phyloP scores from a whole-genome alignment of 2,888 invertebrate genomes.

The Rhingia rostrata region DNA sequence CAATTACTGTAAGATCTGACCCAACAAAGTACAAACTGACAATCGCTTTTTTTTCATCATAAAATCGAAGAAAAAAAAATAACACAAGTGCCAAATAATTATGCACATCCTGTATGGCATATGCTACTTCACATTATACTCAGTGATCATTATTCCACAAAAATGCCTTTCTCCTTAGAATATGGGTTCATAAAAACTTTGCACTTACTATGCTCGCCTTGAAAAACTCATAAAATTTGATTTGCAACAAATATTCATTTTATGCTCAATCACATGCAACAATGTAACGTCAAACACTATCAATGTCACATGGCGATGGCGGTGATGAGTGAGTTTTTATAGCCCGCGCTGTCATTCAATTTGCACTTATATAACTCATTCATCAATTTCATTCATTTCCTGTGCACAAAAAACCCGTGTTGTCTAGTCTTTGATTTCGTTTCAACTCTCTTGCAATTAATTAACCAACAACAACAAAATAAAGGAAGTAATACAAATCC shows the following conservation, averaged over 20 bases:
- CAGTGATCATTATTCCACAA: constrained; percentile 13
- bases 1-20: constrained; percentile 44
- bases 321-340: constrained; percentile 40
- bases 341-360: constrained; percentile 41
- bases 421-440: constrained; percentile 33
- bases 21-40: constrained; percentile 27
- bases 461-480: constrained; percentile 14
- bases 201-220: constrained; percentile 64
- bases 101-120: constrained; percentile 16
- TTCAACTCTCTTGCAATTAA: constrained; percentile 41
- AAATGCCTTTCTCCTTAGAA: constrained; percentile 30
- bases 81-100: constrained; percentile 11
- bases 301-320: constrained; percentile 41
- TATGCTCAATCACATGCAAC: constrained; percentile 61
- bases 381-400: constrained; percentile 73
- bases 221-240: constrained; percentile 53
- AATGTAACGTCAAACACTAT: constrained; percentile 51
- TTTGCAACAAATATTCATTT: constrained; percentile 39
- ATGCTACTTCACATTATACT: constrained; percentile 43
- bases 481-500: constrained; percentile 34
- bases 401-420: constrained; percentile 29
- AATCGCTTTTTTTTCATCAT: constrained; percentile 11
- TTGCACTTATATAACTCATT: constrained; percentile 65
- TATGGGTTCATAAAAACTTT: constrained; percentile 50
- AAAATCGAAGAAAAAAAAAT: constrained; percentile 19